Percentiles rank a stretch among this genome's conserved stretches.
These are phyloP conservation scores for Scyliorhinus canicula DNA, from an alignment of 2,797 vertebrate genomes.

Conservation along the genomic window DNA sequence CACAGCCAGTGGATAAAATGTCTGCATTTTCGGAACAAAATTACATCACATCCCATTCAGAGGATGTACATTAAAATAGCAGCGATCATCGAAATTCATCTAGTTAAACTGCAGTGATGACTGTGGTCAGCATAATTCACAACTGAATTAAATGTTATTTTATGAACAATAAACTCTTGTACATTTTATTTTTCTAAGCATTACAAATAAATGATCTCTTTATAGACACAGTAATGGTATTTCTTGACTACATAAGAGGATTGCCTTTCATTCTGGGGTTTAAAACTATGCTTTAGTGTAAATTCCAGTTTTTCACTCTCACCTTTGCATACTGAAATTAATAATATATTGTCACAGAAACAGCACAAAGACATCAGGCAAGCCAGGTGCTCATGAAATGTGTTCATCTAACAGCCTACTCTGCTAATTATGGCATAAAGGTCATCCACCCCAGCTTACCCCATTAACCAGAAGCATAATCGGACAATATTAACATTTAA, in stretches of 20 bases:
- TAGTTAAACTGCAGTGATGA: neutral
- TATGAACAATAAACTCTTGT: conserved; percentile 14
- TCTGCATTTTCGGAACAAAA: neutral
- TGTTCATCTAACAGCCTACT: neutral
- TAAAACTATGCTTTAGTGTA: neutral
- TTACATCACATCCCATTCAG: neutral
- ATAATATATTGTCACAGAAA: neutral
- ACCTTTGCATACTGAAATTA: neutral
- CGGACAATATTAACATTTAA: neutral
- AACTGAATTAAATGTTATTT: conserved; percentile 18
- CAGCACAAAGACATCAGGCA: neutral
- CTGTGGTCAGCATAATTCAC: neutral
- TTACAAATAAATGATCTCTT: conserved; percentile 31
- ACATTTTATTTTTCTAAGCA: conserved; percentile 20
- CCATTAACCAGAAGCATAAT: neutral
- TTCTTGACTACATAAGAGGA: conserved; percentile 12
- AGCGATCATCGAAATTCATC: neutral
- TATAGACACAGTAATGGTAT: neutral
- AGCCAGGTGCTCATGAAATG: neutral
- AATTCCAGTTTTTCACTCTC: neutral
- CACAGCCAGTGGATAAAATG: neutral
- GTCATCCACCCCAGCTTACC: too few species aligned
- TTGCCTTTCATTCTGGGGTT: neutral
- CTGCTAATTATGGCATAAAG: neutral
- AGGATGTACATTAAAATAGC: neutral